These are phyloP conservation scores for Tigriopus japonicus DNA, from an alignment of 1,140 invertebrate species.

Conservation along the genomic window DNA sequence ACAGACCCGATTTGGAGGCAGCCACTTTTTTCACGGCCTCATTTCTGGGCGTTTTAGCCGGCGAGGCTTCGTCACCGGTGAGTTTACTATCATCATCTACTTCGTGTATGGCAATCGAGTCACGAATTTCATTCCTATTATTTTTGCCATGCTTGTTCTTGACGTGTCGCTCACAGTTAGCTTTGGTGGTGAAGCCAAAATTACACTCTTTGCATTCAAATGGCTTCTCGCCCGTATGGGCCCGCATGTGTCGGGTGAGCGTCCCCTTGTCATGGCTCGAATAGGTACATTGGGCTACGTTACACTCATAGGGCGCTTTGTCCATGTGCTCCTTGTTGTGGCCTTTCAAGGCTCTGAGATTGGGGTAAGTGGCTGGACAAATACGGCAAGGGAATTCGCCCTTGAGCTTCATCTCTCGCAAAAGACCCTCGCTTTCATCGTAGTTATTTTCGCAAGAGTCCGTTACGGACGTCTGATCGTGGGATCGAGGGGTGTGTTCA, in stretches of 20 bases:
- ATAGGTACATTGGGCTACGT: conserved; percentile 57
- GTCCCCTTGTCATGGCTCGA: conserved; percentile 73
- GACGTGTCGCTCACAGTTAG: conserved; percentile 52
- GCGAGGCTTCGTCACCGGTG: conserved; percentile 16
- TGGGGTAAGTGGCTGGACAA: conserved; percentile 61
- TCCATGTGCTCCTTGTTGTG: conserved; percentile 48
- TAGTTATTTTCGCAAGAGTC: neutral
- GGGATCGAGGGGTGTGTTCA: no score
- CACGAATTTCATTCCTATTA: conserved; percentile 63
- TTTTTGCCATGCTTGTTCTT: conserved; percentile 60
- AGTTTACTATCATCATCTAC: conserved; percentile 38
- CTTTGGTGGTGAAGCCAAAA: conserved; percentile 86
- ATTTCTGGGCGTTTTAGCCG: neutral
- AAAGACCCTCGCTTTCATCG: conserved; percentile 40
- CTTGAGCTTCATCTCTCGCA: conserved; percentile 60
- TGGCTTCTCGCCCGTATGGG: conserved; percentile 81
- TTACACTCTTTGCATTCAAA: conserved; percentile 84
- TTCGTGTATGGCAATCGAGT: conserved; percentile 62
- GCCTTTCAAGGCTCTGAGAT: conserved; percentile 64
- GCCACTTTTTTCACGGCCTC: no score
- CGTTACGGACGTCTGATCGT: no score
- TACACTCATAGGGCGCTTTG: conserved; percentile 51
- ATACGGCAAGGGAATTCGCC: conserved; percentile 72
- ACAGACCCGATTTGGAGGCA: no score
- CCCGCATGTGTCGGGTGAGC: conserved; percentile 66